Conservation (phyloP, 2,888 invertebrate genomes). For the Archaeoteleia sp. region DNA sequence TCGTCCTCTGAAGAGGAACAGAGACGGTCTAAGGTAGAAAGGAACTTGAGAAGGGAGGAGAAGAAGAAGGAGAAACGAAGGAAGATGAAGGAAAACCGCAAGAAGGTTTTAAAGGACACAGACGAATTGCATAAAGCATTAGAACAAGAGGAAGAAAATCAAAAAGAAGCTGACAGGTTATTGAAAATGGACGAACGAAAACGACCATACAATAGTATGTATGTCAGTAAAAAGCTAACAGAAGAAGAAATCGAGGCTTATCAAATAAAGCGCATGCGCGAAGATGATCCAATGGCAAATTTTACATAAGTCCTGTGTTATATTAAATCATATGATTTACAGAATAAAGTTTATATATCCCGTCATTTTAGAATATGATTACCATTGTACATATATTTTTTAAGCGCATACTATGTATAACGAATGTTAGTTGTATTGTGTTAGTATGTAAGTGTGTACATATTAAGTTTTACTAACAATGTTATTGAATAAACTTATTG, state of each 20-base stretch:
- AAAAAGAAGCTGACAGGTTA: constrained; percentile 80
- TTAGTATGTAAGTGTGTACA: too few relatives aligned
- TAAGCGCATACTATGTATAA: too few relatives aligned
- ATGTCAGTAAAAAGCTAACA: constrained; percentile 87
- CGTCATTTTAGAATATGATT: too few relatives aligned
- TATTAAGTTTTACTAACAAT: too few relatives aligned
- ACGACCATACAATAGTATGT: constrained; percentile 94
- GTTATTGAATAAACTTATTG: too few relatives aligned
- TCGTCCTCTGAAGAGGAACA: constrained; percentile 75
- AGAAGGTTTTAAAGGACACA: constrained; percentile 70
- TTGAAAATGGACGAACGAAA: constrained; percentile 90
- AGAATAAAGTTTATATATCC: too few relatives aligned
- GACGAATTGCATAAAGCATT: constrained; percentile 81
- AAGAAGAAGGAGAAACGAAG: constrained; percentile 76
- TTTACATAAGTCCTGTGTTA: constrained; percentile 76
- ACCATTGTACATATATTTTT: too few relatives aligned
- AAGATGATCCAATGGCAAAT: constrained; percentile 96
- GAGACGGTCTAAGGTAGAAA: constrained; percentile 66
- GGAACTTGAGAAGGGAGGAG: constrained; percentile 72
- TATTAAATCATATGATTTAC: too few relatives aligned
- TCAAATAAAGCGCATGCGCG: constrained; percentile 87
- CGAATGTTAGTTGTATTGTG: too few relatives aligned
- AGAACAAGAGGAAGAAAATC: constrained; percentile 79
- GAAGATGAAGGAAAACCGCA: constrained; percentile 74
- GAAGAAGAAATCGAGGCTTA: constrained; percentile 96